Conservation (phyloP, 2,797 vertebrate genomes). For the Sebastes hubbsi region DNA sequence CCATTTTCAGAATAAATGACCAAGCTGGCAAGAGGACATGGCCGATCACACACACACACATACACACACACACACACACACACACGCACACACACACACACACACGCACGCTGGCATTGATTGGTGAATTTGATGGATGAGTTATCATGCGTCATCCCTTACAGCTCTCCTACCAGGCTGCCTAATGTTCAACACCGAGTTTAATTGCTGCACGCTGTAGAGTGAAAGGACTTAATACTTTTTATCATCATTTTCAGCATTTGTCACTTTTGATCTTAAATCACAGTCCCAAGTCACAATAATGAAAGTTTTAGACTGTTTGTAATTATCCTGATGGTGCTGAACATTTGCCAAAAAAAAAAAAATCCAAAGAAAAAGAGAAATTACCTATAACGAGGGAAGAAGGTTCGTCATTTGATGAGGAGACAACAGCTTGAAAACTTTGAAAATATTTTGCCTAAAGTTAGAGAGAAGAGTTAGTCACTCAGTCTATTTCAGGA, state of each 20-base stretch:
- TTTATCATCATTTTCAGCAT: neutral
- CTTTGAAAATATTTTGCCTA: constrained; percentile 84
- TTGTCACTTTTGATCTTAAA: neutral
- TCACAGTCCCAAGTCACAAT: neutral
- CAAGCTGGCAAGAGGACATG: constrained; percentile 25
- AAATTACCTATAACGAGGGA: constrained; percentile 80
- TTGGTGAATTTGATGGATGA: constrained; percentile 62
- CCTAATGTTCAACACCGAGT: constrained; percentile 37
- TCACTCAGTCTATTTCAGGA: neutral
- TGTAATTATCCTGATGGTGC: neutral
- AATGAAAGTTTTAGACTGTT: neutral
- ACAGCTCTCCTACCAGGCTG: constrained; percentile 34
- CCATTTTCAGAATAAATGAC: constrained; percentile 56
- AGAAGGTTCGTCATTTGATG: constrained; percentile 78
- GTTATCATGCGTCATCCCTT: constrained; percentile 53
- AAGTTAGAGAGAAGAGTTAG: constrained; percentile 41
- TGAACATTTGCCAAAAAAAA: neutral
- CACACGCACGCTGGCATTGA: constrained; percentile 24
- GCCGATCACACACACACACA: neutral
- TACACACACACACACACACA: constrained; percentile 4
- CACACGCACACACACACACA: neutral
- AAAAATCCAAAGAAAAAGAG: neutral
- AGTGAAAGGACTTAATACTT: neutral
- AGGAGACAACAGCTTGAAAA: constrained; percentile 79
- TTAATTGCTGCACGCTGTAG: constrained; percentile 41